Evolutionary conservation across 2,113 vertebrate species (phyloP), one percentile per base, ranked within the genome.

Genomic region (Datnioides undecimradiatus): DNA sequence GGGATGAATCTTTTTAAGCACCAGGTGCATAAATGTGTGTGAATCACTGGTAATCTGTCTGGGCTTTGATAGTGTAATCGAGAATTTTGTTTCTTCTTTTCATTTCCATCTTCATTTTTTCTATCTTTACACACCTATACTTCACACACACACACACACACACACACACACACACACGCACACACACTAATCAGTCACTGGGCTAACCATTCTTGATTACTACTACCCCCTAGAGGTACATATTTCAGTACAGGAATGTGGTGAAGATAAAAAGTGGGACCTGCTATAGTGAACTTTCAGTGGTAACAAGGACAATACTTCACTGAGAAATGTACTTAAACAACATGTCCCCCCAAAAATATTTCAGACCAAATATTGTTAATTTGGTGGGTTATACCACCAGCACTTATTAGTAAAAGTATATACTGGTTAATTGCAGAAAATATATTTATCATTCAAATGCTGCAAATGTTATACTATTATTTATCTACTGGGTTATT

Each of bases 161-260:
- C 62, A 49, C 21, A 17, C 63, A 33, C 64, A 31, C 54, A 43
- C 76, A 45, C 36, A 62, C 68, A 73, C 69, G 69, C 60, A 43
- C 51, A 29, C 49, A 43, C 48, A 48, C 45, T 31, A 14, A 41
- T 64, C 29, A 38, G 9, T 16, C 52, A 36, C 48, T 23, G 23
- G 13, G 27, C 14, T 29, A 51, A 71, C 23, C 74, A 69, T 57
- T 72, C 78, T 91, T 75, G 93, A 85, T 63, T 75, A 80, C 89
- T 94, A 93, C 93, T 94, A 93, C 96, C 96, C 96, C 93, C 96
- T 96, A 83, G 95, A 86, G 95, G 95, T 76, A 27, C 36, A 58
- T 19, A 36, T 25, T 57, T 54, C 41, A 88, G 21, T 23, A 62
- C 69, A 83, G 17, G 46, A 52, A 54, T 46, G 57, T 33, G 13